Percentiles rank a stretch among this genome's conserved stretches.
Evolutionary conservation across 2,113 vertebrate species (phyloP).

Genomic region (Sapayoa aenigma): DNA sequence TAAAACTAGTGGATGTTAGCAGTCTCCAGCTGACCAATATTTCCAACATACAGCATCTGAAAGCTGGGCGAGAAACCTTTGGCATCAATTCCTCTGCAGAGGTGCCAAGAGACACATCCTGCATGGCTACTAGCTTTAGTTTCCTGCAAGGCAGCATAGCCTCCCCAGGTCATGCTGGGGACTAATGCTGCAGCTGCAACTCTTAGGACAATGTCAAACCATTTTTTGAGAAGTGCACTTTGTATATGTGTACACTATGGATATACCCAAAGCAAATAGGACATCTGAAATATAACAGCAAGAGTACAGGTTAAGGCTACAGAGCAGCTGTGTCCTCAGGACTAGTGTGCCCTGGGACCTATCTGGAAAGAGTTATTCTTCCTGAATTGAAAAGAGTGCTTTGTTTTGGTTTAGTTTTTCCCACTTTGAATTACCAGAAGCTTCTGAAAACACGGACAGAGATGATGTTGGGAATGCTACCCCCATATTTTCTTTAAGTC

Average conservation of each 20-base stretch:
- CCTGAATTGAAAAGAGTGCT: background rate
- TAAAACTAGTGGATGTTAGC: background rate
- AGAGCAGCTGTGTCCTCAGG: background rate
- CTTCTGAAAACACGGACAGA: background rate
- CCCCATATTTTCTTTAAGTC: slow-evolving; percentile 27
- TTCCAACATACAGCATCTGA: background rate
- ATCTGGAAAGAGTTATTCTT: background rate
- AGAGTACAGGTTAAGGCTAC: background rate
- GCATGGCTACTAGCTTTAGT: background rate
- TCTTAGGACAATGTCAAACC: background rate
- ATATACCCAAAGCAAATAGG: background rate
- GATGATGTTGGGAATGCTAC: background rate
- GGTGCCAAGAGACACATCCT: accelerated
- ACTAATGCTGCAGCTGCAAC: background rate
- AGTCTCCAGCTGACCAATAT: background rate
- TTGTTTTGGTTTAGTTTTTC: background rate
- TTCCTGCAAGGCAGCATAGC: background rate
- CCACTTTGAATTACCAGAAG: background rate
- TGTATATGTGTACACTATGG: background rate
- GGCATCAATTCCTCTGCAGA: background rate
- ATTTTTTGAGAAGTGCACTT: background rate
- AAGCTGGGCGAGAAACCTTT: background rate
- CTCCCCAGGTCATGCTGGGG: background rate
- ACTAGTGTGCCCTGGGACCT: accelerated
- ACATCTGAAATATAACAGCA: background rate